Conservation (phyloP, 2,113 vertebrate species). For the Podocnemis expansa region DNA sequence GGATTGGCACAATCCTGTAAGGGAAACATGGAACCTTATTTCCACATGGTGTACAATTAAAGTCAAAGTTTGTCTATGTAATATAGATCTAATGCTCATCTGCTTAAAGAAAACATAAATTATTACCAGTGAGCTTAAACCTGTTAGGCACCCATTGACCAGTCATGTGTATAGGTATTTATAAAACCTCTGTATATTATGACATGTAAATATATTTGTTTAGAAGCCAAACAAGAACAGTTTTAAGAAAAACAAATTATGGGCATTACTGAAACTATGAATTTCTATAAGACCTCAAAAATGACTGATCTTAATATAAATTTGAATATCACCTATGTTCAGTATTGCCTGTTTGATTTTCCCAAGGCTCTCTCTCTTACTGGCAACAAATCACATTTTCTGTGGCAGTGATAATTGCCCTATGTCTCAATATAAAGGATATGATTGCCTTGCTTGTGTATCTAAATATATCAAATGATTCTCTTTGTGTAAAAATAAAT, state of each 20-base stretch:
- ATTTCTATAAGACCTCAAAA: background rate
- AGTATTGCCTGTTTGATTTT: background rate
- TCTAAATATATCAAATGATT: background rate
- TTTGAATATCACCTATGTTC: background rate
- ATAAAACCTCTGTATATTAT: background rate
- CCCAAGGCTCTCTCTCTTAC: background rate
- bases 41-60: accelerated
- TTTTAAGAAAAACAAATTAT: background rate
- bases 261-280: accelerated
- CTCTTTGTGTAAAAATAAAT: background rate
- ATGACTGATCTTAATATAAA: background rate
- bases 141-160: background rate
- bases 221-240: background rate
- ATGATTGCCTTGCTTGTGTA: background rate
- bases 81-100: background rate
- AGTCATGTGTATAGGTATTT: background rate
- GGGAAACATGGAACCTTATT: background rate
- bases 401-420: background rate
- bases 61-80: background rate
- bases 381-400: background rate
- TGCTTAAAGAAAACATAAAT: background rate
- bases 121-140: background rate
- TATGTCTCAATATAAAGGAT: background rate
- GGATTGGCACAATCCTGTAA: background rate
- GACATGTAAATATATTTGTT: background rate